These are phyloP conservation scores for Drosophila fulvimacula DNA, from an alignment of 2,888 invertebrate genomes.

Conservation along the genomic window DNA sequence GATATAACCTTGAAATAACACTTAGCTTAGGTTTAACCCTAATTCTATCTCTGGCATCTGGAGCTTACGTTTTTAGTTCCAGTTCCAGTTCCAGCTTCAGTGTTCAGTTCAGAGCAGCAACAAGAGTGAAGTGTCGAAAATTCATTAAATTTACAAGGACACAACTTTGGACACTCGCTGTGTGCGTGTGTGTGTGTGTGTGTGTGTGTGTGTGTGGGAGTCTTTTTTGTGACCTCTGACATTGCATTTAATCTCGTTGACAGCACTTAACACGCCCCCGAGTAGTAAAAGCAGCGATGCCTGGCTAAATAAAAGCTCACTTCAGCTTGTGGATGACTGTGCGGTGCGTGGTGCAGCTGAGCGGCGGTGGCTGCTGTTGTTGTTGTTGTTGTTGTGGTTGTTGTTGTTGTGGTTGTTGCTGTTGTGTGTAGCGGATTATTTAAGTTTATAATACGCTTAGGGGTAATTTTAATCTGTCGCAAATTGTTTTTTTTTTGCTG, in stretches of 20 bases:
- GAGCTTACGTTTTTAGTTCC: neutral
- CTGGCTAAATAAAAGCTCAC: slow-evolving; percentile 45
- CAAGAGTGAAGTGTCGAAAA: slow-evolving; percentile 65
- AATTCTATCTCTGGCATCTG: neutral
- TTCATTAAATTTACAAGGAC: slow-evolving; percentile 80
- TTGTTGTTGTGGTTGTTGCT: neutral
- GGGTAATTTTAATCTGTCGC: slow-evolving; percentile 84
- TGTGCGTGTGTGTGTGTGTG: slow-evolving; percentile 12
- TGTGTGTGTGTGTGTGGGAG: slow-evolving; percentile 24
- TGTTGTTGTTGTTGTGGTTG: neutral
- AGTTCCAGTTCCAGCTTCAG: slow-evolving; percentile 5
- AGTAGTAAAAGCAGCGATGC: slow-evolving; percentile 57
- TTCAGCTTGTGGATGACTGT: slow-evolving; percentile 19
- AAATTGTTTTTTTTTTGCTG: slow-evolving; percentile 82
- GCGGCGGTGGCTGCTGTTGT: neutral
- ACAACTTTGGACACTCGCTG: slow-evolving; percentile 62
- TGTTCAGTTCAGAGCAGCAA: slow-evolving; percentile 12
- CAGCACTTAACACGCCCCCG: slow-evolving; percentile 80
- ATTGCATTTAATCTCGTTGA: slow-evolving; percentile 82
- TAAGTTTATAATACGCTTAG: slow-evolving; percentile 82
- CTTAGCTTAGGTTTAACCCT: neutral
- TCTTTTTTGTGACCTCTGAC: slow-evolving; percentile 74
- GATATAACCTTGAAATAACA: neutral
- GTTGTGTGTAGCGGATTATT: slow-evolving; percentile 67
- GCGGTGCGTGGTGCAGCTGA: neutral